Percentiles rank a stretch among this genome's conserved stretches.
Conservation (phyloP, 2,888 invertebrate genomes). For the Thereva unica region DNA sequence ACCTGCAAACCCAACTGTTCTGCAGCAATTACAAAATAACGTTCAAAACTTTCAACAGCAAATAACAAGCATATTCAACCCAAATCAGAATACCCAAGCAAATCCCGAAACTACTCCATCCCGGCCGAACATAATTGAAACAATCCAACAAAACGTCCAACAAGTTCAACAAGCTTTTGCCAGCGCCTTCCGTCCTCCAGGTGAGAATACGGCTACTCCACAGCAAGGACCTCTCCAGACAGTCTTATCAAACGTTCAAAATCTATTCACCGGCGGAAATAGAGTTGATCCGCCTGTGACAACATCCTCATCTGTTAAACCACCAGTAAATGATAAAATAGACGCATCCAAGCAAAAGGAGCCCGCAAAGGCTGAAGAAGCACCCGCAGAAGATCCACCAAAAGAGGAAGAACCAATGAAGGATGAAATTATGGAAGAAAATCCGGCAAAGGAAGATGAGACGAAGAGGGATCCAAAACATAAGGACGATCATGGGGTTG, state of each 20-base stretch:
- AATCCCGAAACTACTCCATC: constrained; percentile 22
- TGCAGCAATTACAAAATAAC: constrained; percentile 39
- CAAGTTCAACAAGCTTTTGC: constrained; percentile 19
- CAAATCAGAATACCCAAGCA: constrained; percentile 18
- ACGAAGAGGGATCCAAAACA: no score
- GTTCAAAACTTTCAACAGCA: constrained; percentile 39
- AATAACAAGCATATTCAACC: constrained; percentile 35
- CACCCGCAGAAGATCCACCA: not conserved
- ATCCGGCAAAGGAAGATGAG: no score
- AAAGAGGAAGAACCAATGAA: not conserved
- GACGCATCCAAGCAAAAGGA: constrained; percentile 2
- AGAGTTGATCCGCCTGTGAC: not conserved
- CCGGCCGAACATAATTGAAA: constrained; percentile 37
- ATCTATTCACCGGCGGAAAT: constrained; percentile 36
- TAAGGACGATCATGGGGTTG: no score
- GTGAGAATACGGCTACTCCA: not conserved
- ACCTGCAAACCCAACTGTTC: constrained; percentile 36
- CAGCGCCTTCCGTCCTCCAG: constrained; percentile 36
- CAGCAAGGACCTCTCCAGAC: constrained; percentile 38
- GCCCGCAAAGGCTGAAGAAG: not conserved
- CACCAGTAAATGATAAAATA: constrained; percentile 35
- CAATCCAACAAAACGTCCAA: constrained; percentile 36
- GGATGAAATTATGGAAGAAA: no score
- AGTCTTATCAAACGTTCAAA: constrained; percentile 37
- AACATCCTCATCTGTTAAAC: not conserved